These are phyloP conservation scores for Hippocampus guttulatus DNA, from an alignment of 2,113 vertebrate genomes.

Conservation along the genomic window DNA sequence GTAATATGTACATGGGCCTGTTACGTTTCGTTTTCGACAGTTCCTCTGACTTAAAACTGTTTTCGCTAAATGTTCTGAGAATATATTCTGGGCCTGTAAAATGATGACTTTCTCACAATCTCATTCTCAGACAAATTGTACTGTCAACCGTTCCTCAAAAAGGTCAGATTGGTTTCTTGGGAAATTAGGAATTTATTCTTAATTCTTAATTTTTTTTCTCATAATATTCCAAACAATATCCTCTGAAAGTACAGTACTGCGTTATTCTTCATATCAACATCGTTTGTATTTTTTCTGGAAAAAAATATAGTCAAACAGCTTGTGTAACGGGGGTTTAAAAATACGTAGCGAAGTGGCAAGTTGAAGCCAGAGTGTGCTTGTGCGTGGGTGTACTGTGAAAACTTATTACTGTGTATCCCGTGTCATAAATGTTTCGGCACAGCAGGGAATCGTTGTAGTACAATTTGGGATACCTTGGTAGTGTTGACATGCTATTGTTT, in stretches of 20 bases:
- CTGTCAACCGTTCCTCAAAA: too few relatives aligned
- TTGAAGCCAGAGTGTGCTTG: not conserved
- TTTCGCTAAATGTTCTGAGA: too few relatives aligned
- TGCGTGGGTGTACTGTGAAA: not conserved
- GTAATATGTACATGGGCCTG: too few relatives aligned
- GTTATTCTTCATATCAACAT: not conserved
- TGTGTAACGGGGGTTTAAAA: conserved; percentile 6
- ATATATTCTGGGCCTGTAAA: too few relatives aligned
- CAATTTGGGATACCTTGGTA: not conserved
- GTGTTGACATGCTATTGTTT: not conserved
- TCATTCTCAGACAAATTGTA: too few relatives aligned
- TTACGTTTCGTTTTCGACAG: too few relatives aligned
- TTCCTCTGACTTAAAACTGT: too few relatives aligned
- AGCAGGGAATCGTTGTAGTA: not conserved
- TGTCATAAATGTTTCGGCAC: not conserved
- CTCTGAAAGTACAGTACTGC: not conserved
- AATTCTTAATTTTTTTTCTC: not conserved
- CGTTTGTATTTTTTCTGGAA: not conserved
- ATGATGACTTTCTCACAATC: too few relatives aligned
- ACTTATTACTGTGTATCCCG: not conserved
- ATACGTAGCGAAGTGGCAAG: not conserved
- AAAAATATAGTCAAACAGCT: not conserved
- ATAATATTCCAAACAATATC: not conserved
- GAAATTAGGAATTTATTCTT: not conserved
- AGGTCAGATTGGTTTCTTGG: too few relatives aligned